Evolutionary conservation across 2,797 vertebrate species (phyloP).

Genomic region (Lutjanus argentimaculatus): DNA sequence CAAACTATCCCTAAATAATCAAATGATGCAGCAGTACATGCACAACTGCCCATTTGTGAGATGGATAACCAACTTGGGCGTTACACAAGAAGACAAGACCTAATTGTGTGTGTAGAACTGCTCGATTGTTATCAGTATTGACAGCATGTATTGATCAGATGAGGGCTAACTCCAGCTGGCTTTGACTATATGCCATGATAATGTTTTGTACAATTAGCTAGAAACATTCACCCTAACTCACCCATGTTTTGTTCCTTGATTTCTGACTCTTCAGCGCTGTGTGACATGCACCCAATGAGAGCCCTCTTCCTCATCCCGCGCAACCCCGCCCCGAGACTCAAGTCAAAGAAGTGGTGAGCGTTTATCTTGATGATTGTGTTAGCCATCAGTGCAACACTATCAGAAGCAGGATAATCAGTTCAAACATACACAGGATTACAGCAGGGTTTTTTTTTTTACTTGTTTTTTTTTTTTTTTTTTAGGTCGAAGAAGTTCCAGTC

Average conservation of each 20-base stretch:
- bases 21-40: too few relatives aligned
- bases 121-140: conserved; percentile 39
- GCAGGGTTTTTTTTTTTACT: background rate
- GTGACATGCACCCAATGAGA: conserved; percentile 97
- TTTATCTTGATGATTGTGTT: background rate
- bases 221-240: background rate
- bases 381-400: background rate
- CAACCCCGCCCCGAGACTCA: conserved; percentile 93
- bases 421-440: background rate
- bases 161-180: conserved; percentile 5
- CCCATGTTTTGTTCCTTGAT: background rate
- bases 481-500: conserved; percentile 98
- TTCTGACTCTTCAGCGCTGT: conserved; percentile 88
- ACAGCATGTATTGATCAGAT: conserved; percentile 36
- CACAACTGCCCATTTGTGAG: background rate
- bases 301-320: conserved; percentile 96
- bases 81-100: background rate
- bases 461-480: background rate
- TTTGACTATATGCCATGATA: conserved; percentile 43
- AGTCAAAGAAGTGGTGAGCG: conserved; percentile 97
- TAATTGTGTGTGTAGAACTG: background rate
- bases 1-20: too few relatives aligned
- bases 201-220: conserved; percentile 25
- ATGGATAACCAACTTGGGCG: background rate
- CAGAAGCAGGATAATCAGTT: background rate